Conservation (phyloP, 2,797 vertebrate species). For the Moxostoma hubbsi region DNA sequence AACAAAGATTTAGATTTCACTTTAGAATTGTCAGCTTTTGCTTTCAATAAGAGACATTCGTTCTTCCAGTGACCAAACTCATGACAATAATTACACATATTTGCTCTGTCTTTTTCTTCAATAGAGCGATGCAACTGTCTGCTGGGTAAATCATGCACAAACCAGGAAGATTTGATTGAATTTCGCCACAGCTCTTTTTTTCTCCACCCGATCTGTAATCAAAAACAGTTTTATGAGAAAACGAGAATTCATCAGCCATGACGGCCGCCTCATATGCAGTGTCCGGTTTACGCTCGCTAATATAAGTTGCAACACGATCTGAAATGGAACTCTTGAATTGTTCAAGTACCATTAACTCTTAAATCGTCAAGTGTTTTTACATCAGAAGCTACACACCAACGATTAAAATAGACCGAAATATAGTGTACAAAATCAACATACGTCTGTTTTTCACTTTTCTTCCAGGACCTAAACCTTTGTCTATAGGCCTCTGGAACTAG, state of each 20-base stretch:
- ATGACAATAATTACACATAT: neutral
- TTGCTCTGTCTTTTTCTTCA: neutral
- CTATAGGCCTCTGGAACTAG: slow-evolving; percentile 29
- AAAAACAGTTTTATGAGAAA: neutral
- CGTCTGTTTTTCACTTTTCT: slow-evolving; percentile 1
- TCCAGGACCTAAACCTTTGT: neutral
- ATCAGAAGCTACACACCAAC: neutral
- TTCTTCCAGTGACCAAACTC: neutral
- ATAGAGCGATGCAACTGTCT: neutral
- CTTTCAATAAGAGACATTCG: neutral
- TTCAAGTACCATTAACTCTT: too few species aligned
- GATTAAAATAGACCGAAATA: neutral
- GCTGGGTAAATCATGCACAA: neutral
- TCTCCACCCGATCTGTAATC: too few species aligned
- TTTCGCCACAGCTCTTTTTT: too few species aligned
- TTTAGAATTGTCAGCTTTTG: neutral
- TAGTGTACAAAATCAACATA: slow-evolving; percentile 28
- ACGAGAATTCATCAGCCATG: neutral
- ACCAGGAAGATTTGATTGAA: neutral
- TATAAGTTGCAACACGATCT: too few species aligned
- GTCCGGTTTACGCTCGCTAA: too few species aligned
- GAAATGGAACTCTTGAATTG: too few species aligned
- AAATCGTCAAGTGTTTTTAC: neutral
- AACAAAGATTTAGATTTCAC: neutral
- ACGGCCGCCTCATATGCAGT: neutral